Evolutionary conservation across 2,797 vertebrate species (phyloP).

Genomic region (Meriones psammophilus): DNA sequence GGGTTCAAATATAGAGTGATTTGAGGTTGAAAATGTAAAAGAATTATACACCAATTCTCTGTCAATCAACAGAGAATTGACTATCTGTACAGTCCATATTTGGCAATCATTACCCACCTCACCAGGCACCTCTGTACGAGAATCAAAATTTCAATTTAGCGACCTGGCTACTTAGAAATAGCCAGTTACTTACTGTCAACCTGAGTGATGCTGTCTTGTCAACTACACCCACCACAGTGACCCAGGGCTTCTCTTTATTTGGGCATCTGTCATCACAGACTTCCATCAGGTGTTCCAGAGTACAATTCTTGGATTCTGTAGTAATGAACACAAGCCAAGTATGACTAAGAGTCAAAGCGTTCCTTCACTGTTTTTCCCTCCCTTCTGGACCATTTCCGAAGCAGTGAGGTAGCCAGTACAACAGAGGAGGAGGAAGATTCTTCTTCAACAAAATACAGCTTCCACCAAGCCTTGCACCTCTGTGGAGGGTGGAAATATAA

Average conservation of each 20-base stretch:
- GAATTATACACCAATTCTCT: neutral
- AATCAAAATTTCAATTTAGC: slow-evolving; percentile 53
- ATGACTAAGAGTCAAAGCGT: slow-evolving; percentile 9
- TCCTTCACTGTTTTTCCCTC: neutral
- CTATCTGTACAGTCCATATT: neutral
- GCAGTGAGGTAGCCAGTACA: neutral
- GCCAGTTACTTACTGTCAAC: slow-evolving; percentile 33
- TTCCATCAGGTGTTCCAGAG: slow-evolving; percentile 25
- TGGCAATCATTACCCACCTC: neutral
- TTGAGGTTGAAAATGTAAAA: slow-evolving; percentile 9
- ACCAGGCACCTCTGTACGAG: neutral
- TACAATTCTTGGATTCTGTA: neutral
- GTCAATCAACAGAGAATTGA: neutral
- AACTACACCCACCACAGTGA: neutral
- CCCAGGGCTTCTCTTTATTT: neutral
- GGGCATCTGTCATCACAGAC: slow-evolving; percentile 22
- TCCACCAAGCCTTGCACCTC: neutral
- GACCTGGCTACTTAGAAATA: slow-evolving; percentile 44
- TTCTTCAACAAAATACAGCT: slow-evolving; percentile 57
- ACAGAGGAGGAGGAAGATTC: neutral
- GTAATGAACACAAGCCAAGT: slow-evolving; percentile 45
- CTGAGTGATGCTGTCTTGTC: neutral
- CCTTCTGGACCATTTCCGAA: neutral
- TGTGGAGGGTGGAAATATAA: slow-evolving; percentile 49
- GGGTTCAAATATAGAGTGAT: slow-evolving; percentile 40